phyloP scores from a whole-genome alignment of 2,888 invertebrate genomes.

The Phytoseiulus persimilis region DNA sequence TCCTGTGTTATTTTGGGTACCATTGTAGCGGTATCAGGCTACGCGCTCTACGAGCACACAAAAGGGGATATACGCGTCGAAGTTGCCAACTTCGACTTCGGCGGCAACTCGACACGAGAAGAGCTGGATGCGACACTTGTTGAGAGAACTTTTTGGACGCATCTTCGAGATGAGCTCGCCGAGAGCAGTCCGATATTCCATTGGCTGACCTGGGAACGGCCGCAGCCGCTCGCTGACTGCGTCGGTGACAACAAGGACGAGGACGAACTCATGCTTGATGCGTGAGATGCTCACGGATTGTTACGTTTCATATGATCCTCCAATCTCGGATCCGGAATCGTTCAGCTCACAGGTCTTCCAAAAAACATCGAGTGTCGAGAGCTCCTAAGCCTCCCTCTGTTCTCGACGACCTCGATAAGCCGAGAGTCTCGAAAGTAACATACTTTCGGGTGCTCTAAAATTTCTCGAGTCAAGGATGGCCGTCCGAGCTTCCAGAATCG shows the following conservation, averaged over 20 bases:
- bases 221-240: neutral
- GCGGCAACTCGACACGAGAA: neutral
- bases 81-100: slow-evolving; percentile 26
- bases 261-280: neutral
- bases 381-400: too few species aligned
- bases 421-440: too few species aligned
- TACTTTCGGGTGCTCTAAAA: too few species aligned
- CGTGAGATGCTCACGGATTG: neutral
- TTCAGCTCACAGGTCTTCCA: too few species aligned
- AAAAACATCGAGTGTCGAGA: too few species aligned
- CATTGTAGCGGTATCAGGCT: neutral
- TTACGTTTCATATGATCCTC: neutral
- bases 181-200: neutral
- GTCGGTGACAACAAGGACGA: neutral
- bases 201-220: neutral
- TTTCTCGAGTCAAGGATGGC: too few species aligned
- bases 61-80: slow-evolving; percentile 31
- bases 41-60: slow-evolving; percentile 15
- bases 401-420: too few species aligned
- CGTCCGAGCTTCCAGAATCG: too few species aligned
- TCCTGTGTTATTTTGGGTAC: neutral
- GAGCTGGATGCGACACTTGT: slow-evolving; percentile 18
- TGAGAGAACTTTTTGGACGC: slow-evolving; percentile 17
- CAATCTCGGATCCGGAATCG: neutral
- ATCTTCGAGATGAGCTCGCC: slow-evolving; percentile 32